Conservation (phyloP, 2,113 vertebrate genomes). For the Saccopteryx bilineata region DNA sequence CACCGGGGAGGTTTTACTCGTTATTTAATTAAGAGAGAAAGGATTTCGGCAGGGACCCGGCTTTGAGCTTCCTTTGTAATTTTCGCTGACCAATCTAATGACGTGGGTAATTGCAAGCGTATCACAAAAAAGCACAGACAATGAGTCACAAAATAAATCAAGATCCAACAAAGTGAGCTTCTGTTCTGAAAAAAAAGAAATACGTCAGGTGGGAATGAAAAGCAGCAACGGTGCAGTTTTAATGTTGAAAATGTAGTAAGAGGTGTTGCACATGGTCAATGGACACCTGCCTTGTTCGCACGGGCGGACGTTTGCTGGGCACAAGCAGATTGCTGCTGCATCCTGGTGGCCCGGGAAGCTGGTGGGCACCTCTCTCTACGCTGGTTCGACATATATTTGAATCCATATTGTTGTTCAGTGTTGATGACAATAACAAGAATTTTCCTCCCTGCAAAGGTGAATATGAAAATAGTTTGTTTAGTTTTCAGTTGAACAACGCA, state of each 20-base stretch:
- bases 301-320: background rate
- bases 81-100: background rate
- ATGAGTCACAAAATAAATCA: background rate
- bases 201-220: background rate
- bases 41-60: background rate
- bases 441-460: constrained; percentile 68
- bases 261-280: rapidly evolving
- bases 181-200: background rate
- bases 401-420: constrained; percentile 44
- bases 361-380: background rate
- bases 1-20: background rate
- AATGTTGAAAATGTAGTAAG: rapidly evolving
- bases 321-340: background rate
- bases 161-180: background rate
- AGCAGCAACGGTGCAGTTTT: rapidly evolving
- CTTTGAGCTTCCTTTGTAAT: background rate
- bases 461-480: constrained; percentile 80
- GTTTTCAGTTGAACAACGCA: constrained; percentile 85
- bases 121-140: background rate
- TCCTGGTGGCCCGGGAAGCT: background rate
- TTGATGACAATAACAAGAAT: background rate
- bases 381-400: background rate
- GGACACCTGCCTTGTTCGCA: rapidly evolving
- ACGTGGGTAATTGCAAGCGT: background rate
- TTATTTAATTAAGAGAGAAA: constrained; percentile 61